A percentile compares a stretch with the other conserved stretches of the same genome.
phyloP scores from a whole-genome alignment of 2,113 vertebrate genomes.

The Poeciliopsis occidentalis region DNA sequence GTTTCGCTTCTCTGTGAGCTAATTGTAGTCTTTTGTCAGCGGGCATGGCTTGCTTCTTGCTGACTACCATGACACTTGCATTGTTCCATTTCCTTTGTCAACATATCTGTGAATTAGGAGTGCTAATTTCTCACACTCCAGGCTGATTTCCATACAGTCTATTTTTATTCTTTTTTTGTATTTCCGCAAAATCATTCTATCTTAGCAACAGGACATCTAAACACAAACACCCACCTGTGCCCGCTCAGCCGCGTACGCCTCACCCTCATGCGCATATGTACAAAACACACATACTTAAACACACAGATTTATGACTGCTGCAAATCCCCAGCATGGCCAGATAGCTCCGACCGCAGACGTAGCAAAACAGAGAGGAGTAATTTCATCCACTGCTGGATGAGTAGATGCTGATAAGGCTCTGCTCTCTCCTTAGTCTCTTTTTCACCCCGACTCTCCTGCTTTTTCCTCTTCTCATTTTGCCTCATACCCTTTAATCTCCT shows the following conservation, averaged over 20 bases:
- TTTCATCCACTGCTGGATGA: slow-evolving; percentile 64
- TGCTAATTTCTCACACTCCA: slow-evolving; percentile 13
- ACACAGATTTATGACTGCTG: slow-evolving; percentile 64
- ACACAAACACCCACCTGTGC: slow-evolving; percentile 48
- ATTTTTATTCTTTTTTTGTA: not conserved
- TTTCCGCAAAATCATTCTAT: slow-evolving; percentile 48
- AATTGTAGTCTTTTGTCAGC: not conserved
- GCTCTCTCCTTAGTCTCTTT: slow-evolving; percentile 25
- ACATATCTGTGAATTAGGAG: slow-evolving; percentile 11
- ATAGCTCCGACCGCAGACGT: slow-evolving; percentile 58
- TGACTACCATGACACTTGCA: not conserved
- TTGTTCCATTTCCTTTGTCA: not conserved
- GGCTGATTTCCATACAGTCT: slow-evolving; percentile 44
- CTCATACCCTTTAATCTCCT: slow-evolving; percentile 29
- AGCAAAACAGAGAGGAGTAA: slow-evolving; percentile 64
- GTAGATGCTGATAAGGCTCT: slow-evolving; percentile 62
- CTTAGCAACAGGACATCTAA: slow-evolving; percentile 33
- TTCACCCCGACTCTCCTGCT: not conserved
- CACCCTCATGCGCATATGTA: not conserved
- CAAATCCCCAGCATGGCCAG: slow-evolving; percentile 47
- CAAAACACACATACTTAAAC: slow-evolving; percentile 8
- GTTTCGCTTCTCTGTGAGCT: not conserved
- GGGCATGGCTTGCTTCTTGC: slow-evolving; percentile 12
- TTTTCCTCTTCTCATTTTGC: not conserved
- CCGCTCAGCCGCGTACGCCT: not conserved